Evolutionary conservation across 2,888 invertebrate genomes (phyloP), one percentile per base, ranked within the genome.

Genomic region (Cerceris ruficornis): DNA sequence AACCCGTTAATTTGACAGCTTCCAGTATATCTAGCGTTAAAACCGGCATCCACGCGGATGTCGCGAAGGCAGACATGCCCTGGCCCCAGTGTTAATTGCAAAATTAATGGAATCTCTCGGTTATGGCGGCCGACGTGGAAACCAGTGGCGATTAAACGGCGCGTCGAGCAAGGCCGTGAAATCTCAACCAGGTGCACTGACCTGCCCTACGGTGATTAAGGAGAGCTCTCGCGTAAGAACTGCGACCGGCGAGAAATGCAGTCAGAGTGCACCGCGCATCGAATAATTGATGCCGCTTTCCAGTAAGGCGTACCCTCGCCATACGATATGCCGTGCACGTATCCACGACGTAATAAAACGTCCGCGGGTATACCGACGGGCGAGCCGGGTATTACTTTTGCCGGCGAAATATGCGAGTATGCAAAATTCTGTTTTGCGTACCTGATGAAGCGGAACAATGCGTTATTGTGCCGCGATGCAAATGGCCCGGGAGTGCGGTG

Each of bases 111-210:
- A 58, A 54, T 55, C 8, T 17, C 14, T 0, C 39, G 57, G 14
- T 66, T 50, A 15, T 6, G 59, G 17, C 15, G 28, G 4, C 49
- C 42, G 5, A 46, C 11, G 57, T 14, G 64, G 59, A 60, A 52
- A 64, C 41, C 62, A 54, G 41, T 55, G 39, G 13, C 75, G 78
- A 81, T 77, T 82, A 77, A 82, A 77, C 58, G 66, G 59, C 75
- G 54, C 61, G 75, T 75, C 77, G 72, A 43, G 73, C 61, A 74
- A 69, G 77, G 61, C 66, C 68, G 77, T 77, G 54, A 81, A 80
- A 75, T 78, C 69, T 66, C 66, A 49, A 46, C 50, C 79, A 78
- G 82, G 81, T 79, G 71, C 82, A 71, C 79, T 79, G 82, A 82
- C 82, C 82, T 81, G 76, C 76, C 75, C 67, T 52, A 76, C 66